Conservation (phyloP, 2,797 vertebrate species). For the Clarias fuscus region DNA sequence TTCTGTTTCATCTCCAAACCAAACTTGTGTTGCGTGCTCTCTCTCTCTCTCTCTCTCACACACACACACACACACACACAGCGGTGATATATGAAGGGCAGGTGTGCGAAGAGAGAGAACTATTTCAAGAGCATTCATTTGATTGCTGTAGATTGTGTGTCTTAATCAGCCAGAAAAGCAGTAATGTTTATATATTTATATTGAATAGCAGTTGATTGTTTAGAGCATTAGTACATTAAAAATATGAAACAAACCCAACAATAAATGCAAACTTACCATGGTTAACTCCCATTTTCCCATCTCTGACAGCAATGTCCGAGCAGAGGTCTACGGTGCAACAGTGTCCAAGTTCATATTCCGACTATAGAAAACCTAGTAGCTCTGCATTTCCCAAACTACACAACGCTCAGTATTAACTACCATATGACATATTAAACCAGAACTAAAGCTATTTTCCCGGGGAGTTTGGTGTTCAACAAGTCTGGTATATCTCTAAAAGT, state of each 20-base stretch:
- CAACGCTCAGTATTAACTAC: not conserved
- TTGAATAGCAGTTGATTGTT: not conserved
- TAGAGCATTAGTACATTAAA: not conserved
- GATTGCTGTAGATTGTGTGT: constrained; percentile 14
- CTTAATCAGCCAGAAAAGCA: constrained; percentile 4
- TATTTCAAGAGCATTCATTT: constrained; percentile 22
- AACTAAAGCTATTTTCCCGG: not conserved
- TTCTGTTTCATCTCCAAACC: too few relatives aligned
- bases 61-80: constrained; percentile 15
- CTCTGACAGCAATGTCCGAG: constrained; percentile 40
- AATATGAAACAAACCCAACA: not conserved
- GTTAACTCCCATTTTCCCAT: constrained; percentile 83
- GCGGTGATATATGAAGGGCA: constrained; percentile 20
- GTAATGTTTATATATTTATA: not conserved
- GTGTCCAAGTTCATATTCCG: constrained; percentile 58
- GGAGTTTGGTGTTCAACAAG: not conserved
- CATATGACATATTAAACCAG: not conserved
- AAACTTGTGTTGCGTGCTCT: constrained; percentile 3
- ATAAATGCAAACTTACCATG: constrained; percentile 67
- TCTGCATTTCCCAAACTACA: not conserved
- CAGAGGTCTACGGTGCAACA: constrained; percentile 46
- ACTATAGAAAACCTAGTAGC: not conserved
- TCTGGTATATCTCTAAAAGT: not conserved
- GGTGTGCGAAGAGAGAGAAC: constrained; percentile 29
- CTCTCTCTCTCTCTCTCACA: constrained; percentile 1